Conservation (phyloP, 2,888 invertebrate species). For the Drosophila stalkeri region DNA sequence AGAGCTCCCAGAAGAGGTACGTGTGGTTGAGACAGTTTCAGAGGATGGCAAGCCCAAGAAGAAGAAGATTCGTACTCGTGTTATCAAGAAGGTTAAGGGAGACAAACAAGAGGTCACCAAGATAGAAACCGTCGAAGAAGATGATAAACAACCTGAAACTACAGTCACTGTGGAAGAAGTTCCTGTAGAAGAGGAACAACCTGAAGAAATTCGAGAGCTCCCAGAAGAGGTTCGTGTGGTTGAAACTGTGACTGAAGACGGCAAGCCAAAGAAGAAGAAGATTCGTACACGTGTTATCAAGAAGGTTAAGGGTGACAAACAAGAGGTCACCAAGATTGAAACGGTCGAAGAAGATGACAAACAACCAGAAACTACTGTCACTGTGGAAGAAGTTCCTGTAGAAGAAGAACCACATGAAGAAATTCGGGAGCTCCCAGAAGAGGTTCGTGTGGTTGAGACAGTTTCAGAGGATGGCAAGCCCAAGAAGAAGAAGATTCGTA, state of each 20-base stretch:
- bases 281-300: slow-evolving; percentile 57
- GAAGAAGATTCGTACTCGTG: slow-evolving; percentile 14
- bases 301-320: slow-evolving; percentile 52
- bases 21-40: background rate
- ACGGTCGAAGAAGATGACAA: slow-evolving; percentile 53
- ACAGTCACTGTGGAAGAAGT: slow-evolving; percentile 4
- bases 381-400: slow-evolving; percentile 36
- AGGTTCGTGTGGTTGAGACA: slow-evolving; percentile 43
- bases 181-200: background rate
- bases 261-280: slow-evolving; percentile 51
- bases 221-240: slow-evolving; percentile 48
- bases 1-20: slow-evolving; percentile 3
- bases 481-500: slow-evolving; percentile 17
- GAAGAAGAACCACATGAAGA: slow-evolving; percentile 28
- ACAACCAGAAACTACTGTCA: slow-evolving; percentile 44
- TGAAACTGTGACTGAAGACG: slow-evolving; percentile 48
- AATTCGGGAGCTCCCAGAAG: slow-evolving; percentile 45
- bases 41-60: slow-evolving; percentile 8
- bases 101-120: slow-evolving; percentile 52
- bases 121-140: slow-evolving; percentile 36
- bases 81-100: slow-evolving; percentile 50
- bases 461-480: slow-evolving; percentile 42
- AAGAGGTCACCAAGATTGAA: slow-evolving; percentile 56
- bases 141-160: slow-evolving; percentile 2
- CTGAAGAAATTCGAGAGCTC: slow-evolving; percentile 28